Evolutionary conservation across 2,797 vertebrate genomes (phyloP).

Genomic region (Poeciliopsis turneri): DNA sequence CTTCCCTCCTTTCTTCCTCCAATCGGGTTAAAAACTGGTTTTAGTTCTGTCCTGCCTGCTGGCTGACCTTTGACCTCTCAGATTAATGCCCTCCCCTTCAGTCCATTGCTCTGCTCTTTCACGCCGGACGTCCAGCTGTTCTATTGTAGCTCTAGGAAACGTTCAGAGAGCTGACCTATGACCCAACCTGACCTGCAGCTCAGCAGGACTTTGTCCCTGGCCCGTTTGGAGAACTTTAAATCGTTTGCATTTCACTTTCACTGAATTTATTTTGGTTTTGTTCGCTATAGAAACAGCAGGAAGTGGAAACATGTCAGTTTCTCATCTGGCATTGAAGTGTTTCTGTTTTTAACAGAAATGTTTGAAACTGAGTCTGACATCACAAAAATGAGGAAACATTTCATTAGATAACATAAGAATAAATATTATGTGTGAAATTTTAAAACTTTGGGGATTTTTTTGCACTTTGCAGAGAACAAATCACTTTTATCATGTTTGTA

Average conservation of each 20-base stretch:
- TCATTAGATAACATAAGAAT: neutral
- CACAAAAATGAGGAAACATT: neutral
- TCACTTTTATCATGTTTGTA: neutral
- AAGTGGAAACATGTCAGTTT: neutral
- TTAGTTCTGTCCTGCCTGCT: neutral
- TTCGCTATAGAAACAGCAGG: neutral
- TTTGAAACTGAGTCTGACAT: neutral
- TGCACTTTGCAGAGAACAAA: slow-evolving; percentile 15
- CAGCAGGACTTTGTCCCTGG: neutral
- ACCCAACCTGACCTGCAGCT: neutral
- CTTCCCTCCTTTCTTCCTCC: neutral
- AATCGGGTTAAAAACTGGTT: neutral
- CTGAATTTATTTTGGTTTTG: neutral
- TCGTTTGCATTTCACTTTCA: too few species aligned
- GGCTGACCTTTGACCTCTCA: neutral
- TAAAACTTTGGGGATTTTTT: neutral
- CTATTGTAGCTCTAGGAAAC: too few species aligned
- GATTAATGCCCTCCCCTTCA: neutral
- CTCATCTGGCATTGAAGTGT: neutral
- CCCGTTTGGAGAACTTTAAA: neutral
- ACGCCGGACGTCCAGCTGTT: neutral
- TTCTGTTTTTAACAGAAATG: neutral
- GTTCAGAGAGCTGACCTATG: too few species aligned
- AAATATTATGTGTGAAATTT: neutral
- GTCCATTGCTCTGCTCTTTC: neutral